phyloP scores from a whole-genome alignment of 2,888 invertebrate genomes.

The Luffia ferchaultella region DNA sequence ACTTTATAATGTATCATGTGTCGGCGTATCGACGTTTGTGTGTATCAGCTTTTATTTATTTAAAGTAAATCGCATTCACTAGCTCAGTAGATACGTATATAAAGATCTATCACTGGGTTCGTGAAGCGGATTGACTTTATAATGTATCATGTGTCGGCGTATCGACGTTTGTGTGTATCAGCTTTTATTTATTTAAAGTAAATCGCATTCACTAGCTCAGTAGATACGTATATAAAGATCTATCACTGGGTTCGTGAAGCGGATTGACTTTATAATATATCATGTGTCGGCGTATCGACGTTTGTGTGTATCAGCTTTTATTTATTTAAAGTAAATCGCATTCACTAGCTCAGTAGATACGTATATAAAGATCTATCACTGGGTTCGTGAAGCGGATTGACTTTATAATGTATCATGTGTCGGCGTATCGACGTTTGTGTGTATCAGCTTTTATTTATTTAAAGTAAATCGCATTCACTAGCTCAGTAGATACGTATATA shows the following conservation, averaged over 20 bases:
- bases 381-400: constrained; percentile 4
- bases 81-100: constrained; percentile 17
- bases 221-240: constrained; percentile 1
- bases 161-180: neutral
- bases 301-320: neutral
- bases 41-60: neutral
- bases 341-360: constrained; percentile 10
- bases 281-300: neutral
- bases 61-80: constrained; percentile 4
- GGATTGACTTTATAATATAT: constrained; percentile 6
- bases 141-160: neutral
- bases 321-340: constrained; percentile 2
- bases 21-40: neutral
- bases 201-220: constrained; percentile 1
- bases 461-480: neutral
- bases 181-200: neutral
- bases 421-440: neutral
- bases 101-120: constrained; percentile 17
- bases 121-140: neutral
- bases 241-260: constrained; percentile 14
- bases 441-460: neutral
- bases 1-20: too few relatives aligned
- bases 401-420: neutral
- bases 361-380: constrained; percentile 6
- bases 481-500: constrained; percentile 3